Conservation (phyloP, 2,888 invertebrate genomes). For the Halictus quadricinctus region DNA sequence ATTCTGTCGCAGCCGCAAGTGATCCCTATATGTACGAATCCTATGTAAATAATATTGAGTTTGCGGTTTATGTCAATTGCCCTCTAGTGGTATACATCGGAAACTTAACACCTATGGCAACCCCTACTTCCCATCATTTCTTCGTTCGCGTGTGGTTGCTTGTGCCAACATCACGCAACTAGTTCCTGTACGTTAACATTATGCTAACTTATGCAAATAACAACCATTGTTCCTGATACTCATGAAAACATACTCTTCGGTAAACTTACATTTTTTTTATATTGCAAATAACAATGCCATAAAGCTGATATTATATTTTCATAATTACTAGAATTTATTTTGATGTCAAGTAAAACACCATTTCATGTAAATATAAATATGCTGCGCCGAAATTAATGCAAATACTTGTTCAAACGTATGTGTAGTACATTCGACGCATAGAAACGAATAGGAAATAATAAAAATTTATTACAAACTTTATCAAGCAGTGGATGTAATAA, state of each 20-base stretch:
- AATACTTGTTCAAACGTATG: neutral
- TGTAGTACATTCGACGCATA: no score
- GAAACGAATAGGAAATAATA: no score
- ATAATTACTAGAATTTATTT: neutral
- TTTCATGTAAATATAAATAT: neutral
- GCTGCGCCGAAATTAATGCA: neutral
- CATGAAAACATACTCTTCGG: neutral
- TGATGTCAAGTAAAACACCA: neutral
- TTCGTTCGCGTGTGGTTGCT: neutral
- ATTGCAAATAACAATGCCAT: neutral
- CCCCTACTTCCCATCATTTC: neutral
- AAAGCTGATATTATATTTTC: neutral
- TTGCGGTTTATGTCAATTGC: slow-evolving; percentile 11
- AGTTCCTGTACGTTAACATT: neutral
- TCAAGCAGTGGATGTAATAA: neutral
- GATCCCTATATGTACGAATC: slow-evolving; percentile 5
- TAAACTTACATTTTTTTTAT: neutral
- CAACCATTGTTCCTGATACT: neutral
- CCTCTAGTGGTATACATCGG: neutral
- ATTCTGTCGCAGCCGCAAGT: neutral
- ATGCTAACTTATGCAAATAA: neutral
- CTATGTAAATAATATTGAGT: slow-evolving; percentile 13
- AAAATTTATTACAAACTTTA: neutral
- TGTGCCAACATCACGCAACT: neutral
- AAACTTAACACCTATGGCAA: neutral